Base-by-base conservation (phyloP, 2,797 vertebrate genomes). In the Rhinella marina region DNA sequence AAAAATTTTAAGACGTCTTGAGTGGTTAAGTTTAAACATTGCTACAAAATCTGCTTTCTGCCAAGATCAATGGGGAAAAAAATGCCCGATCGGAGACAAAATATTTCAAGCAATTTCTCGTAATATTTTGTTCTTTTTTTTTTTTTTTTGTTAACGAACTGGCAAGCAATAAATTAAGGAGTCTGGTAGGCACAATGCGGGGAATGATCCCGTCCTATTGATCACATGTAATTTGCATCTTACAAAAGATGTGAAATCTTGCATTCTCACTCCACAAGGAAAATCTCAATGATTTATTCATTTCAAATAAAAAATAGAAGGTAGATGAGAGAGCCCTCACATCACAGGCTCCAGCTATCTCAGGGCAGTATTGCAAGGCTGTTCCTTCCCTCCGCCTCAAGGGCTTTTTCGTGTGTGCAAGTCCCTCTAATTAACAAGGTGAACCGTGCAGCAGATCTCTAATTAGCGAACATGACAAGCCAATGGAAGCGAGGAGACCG, bases 391-490 rank as follows among this genome's bases (percentile, higher is more conserved):
- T 90, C 91, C 90, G 96, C 97, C 98, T 94, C 91, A 92, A 93
- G 97, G 98, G 96, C 93, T 94, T 96, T 96, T 85, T 64, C 61
- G 68, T 95, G 95, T 97, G 96, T 97, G 96, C 97, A 95, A 98
- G 97, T 97, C 97, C 97, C 97, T 97, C 97, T 99, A 98, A 99
- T 99, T 99, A 99, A 98, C 97, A 98, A 99, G 98, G 98, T 99
- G 98, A 98, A 98, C 97, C 97, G 97, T 96, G 96, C 97, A 94
- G 97, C 96, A 95, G 95, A 96, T 96, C 97, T 97, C 98, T 99
- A 99, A 99, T 99, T 99, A 98, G 97, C 94, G 96, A 97, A 98
- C 97, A 96, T 96, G 97, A 97, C 97, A 97, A 98, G 97, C 96
- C 97, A 96, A 97, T 96, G 95, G 97, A 97, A 97, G 95, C 95